A percentile compares a stretch with the other conserved stretches of the same genome.
Conservation (phyloP, 2,113 vertebrate species). For the Tetrax tetrax region DNA sequence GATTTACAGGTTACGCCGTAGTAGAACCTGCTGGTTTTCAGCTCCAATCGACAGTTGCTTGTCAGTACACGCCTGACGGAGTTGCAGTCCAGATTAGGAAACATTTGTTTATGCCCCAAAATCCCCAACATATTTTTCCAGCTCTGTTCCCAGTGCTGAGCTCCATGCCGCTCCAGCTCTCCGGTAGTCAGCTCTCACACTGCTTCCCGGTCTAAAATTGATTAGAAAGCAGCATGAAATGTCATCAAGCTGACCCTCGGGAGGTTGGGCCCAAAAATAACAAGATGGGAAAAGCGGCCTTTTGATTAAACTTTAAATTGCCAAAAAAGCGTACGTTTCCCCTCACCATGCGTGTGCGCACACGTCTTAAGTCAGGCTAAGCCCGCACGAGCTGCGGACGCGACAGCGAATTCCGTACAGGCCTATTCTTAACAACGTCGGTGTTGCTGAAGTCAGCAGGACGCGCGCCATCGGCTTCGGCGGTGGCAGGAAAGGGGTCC, state of each 20-base stretch:
- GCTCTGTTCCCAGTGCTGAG: constrained; percentile 37
- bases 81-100: constrained; percentile 76
- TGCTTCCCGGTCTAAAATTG: constrained; percentile 62
- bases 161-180: neutral
- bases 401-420: neutral
- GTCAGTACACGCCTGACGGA: constrained; percentile 60
- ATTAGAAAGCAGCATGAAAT: constrained; percentile 69
- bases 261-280: constrained; percentile 62
- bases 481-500: neutral
- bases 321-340: constrained; percentile 42
- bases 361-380: neutral
- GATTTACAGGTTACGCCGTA: constrained; percentile 72
- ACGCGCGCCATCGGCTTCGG: neutral
- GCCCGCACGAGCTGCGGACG: neutral
- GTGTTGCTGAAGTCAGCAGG: constrained; percentile 36
- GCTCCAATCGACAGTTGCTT: constrained; percentile 74
- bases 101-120: constrained; percentile 74
- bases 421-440: constrained; percentile 3
- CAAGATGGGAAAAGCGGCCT: constrained; percentile 52
- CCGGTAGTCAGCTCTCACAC: constrained; percentile 52
- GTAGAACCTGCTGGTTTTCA: constrained; percentile 73
- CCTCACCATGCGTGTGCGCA: constrained; percentile 4
- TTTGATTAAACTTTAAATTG: constrained; percentile 65
- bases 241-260: constrained; percentile 54
- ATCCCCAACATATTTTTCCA: constrained; percentile 62